A percentile compares a stretch with the other conserved stretches of the same genome.
These are phyloP conservation scores for Glandiceps talaboti DNA, from an alignment of 53 echinoderm and acorn worm species.

Conservation along the genomic window DNA sequence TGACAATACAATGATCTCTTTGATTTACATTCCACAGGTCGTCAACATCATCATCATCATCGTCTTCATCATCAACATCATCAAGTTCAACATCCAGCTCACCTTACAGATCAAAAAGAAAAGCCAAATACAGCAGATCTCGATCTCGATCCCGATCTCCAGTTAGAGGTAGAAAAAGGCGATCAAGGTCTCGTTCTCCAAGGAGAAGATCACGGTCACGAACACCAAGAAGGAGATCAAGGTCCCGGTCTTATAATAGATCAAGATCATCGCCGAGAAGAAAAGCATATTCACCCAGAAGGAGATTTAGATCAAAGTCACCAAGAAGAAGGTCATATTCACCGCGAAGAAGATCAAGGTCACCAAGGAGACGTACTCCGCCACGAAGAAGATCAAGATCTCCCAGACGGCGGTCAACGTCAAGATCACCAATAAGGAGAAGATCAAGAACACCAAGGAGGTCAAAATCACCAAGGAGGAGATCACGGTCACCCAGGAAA, in stretches of 20 bases:
- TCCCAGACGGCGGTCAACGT: background rate
- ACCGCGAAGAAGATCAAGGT: background rate
- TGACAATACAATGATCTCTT: no score
- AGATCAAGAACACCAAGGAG: background rate
- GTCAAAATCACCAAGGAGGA: background rate
- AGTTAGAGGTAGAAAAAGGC: background rate
- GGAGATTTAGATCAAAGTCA: background rate
- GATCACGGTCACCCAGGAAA: background rate
- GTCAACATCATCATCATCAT: no score
- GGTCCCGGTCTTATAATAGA: background rate
- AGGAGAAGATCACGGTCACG: background rate
- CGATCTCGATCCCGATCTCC: background rate
- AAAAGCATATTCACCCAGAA: background rate
- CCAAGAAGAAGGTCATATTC: background rate
- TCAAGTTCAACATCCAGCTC: background rate
- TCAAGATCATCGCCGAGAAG: background rate
- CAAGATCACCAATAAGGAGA: background rate
- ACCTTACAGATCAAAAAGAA: background rate
- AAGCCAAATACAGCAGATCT: background rate
- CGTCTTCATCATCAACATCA: background rate
- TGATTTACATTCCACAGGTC: no score
- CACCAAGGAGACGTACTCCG: background rate
- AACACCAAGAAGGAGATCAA: background rate
- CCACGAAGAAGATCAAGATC: background rate
- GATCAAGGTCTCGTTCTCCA: background rate